Evolutionary conservation across 2,113 vertebrate species (phyloP).

Genomic region (Semnornis frantzii): DNA sequence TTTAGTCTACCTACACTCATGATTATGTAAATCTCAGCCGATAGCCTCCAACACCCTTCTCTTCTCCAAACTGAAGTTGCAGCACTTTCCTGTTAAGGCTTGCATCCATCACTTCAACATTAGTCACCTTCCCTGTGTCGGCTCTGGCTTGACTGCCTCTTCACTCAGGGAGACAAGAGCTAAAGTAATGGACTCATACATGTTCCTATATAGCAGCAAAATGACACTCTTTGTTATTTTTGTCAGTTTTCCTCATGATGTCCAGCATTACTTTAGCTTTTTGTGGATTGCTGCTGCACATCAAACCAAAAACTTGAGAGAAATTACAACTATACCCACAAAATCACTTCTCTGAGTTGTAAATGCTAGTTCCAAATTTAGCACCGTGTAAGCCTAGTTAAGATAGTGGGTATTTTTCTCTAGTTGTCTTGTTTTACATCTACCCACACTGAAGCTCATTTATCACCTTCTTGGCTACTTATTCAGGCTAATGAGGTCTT

Average conservation of each 20-base stretch:
- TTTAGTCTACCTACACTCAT: neutral
- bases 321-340: neutral
- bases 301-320: neutral
- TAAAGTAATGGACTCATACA: neutral
- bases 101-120: neutral
- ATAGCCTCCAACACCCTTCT: neutral
- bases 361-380: neutral
- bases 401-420: neutral
- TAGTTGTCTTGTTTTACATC: neutral
- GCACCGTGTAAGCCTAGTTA: neutral
- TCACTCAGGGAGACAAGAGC: neutral
- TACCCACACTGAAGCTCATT: neutral
- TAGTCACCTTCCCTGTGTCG: neutral
- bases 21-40: neutral
- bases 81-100: neutral
- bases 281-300: neutral
- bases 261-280: neutral
- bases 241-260: neutral
- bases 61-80: neutral
- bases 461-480: neutral
- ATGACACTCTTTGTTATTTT: neutral
- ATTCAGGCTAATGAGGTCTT: neutral
- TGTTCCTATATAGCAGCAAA: neutral
- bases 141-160: neutral
- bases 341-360: neutral